Percentiles rank a stretch among this genome's conserved stretches.
phyloP scores from a whole-genome alignment of 92 coral and sea anemone species.

The Phenganax marumi region DNA sequence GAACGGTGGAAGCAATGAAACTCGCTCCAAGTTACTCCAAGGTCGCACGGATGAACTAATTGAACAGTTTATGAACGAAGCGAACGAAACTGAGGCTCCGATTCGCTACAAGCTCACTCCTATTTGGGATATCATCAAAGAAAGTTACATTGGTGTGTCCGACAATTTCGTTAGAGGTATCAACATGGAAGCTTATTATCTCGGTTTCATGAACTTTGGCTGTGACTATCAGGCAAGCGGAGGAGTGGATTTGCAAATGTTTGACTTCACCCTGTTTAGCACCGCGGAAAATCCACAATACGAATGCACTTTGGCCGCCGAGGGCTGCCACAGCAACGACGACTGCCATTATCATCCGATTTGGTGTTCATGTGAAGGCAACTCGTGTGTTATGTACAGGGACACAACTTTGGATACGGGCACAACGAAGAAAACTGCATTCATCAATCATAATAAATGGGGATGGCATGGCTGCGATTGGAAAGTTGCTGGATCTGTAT shows the following conservation, averaged over 20 bases:
- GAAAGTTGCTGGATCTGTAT: conserved; percentile 26
- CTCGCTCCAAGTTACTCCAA: conserved; percentile 29
- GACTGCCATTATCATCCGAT: conserved; percentile 26
- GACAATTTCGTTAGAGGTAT: conserved; percentile 23
- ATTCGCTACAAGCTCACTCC: conserved; percentile 8
- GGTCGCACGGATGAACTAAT: conserved; percentile 33
- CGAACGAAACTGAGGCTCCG: background rate
- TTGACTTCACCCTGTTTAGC: background rate
- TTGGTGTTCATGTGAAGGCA: conserved; percentile 29
- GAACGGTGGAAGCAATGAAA: conserved; percentile 30
- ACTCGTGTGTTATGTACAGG: conserved; percentile 12
- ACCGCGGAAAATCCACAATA: background rate
- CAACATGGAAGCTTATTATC: conserved; percentile 34
- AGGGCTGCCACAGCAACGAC: conserved; percentile 18
- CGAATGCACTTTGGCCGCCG: conserved; percentile 31
- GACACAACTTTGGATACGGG: conserved; percentile 7
- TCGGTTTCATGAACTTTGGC: conserved; percentile 39
- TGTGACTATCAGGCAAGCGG: conserved; percentile 7
- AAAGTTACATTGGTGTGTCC: background rate
- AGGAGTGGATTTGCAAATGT: conserved; percentile 24
- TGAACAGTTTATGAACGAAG: conserved; percentile 17
- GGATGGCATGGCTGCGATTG: conserved; percentile 49
- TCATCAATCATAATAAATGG: background rate
- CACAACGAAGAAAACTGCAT: background rate
- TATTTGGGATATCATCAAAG: conserved; percentile 1